Evolutionary conservation across 2,888 invertebrate genomes (phyloP).

Genomic region (Cryptus armator): DNA sequence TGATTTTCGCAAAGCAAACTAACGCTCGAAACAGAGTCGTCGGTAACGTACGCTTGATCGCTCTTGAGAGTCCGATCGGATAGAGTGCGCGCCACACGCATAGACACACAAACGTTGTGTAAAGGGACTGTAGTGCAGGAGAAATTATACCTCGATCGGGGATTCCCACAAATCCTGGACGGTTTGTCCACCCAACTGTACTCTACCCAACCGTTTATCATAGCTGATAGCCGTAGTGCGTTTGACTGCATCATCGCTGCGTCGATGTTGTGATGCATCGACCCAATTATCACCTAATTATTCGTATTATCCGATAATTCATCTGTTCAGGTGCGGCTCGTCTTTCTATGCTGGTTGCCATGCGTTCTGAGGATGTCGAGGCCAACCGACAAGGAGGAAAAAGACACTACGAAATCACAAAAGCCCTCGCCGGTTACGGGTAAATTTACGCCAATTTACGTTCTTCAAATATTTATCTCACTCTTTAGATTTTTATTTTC

Average conservation of each 20-base stretch:
- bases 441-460: constrained; percentile 64
- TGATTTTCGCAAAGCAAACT: constrained; percentile 4
- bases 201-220: constrained; percentile 26
- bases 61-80: constrained; percentile 1
- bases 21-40: neutral
- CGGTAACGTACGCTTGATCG: constrained; percentile 4
- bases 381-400: constrained; percentile 86
- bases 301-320: constrained; percentile 24
- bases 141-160: constrained; percentile 41
- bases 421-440: constrained; percentile 84
- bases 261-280: constrained; percentile 53
- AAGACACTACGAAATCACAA: constrained; percentile 83
- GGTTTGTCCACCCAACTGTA: constrained; percentile 46
- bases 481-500: neutral
- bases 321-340: constrained; percentile 91
- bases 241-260: constrained; percentile 51
- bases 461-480: neutral
- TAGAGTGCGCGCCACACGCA: neutral
- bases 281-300: constrained; percentile 34
- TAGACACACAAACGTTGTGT: constrained; percentile 2
- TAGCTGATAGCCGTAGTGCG: constrained; percentile 39
- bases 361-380: constrained; percentile 98
- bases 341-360: constrained; percentile 99
- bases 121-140: constrained; percentile 15
- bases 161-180: constrained; percentile 41